Evolutionary conservation across 2,797 vertebrate genomes (phyloP).

Genomic region (Protosalanx chinensis): DNA sequence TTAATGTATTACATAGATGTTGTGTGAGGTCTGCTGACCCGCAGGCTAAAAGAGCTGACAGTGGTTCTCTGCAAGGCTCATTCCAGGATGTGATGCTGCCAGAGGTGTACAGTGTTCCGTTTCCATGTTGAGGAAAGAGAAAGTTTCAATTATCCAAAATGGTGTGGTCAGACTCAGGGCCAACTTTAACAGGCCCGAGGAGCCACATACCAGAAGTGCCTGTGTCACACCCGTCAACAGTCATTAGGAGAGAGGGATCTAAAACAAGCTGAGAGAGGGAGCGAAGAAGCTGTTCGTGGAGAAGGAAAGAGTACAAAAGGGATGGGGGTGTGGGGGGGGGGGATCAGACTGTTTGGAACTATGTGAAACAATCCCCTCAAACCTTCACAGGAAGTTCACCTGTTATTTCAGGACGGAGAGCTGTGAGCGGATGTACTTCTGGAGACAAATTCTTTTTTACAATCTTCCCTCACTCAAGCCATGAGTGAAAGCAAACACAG

Average conservation of each 20-base stretch:
- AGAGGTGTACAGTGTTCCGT: neutral
- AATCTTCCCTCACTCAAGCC: slow-evolving; percentile 1
- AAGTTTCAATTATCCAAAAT: neutral
- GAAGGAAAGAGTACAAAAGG: neutral
- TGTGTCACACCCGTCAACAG: neutral
- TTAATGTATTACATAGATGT: slow-evolving; percentile 2
- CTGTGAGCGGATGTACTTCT: neutral
- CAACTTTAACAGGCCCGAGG: neutral
- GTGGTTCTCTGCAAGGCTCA: neutral
- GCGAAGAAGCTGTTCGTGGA: neutral
- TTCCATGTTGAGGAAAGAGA: slow-evolving; percentile 6
- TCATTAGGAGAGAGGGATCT: neutral
- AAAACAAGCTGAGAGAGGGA: neutral
- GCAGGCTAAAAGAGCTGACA: slow-evolving; percentile 2
- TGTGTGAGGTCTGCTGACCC: neutral
- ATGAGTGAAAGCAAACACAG: slow-evolving; percentile 1
- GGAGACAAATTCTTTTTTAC: slow-evolving; percentile 2
- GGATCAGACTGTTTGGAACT: neutral
- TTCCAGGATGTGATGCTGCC: neutral
- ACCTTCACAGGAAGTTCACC: slow-evolving; percentile 2
- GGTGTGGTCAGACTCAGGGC: neutral
- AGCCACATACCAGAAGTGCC: neutral
- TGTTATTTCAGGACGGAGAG: neutral
- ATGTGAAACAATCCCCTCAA: neutral
- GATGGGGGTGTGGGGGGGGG: neutral